These are phyloP conservation scores for Melieria picta DNA, from an alignment of 2,888 invertebrate species.

Conservation along the genomic window DNA sequence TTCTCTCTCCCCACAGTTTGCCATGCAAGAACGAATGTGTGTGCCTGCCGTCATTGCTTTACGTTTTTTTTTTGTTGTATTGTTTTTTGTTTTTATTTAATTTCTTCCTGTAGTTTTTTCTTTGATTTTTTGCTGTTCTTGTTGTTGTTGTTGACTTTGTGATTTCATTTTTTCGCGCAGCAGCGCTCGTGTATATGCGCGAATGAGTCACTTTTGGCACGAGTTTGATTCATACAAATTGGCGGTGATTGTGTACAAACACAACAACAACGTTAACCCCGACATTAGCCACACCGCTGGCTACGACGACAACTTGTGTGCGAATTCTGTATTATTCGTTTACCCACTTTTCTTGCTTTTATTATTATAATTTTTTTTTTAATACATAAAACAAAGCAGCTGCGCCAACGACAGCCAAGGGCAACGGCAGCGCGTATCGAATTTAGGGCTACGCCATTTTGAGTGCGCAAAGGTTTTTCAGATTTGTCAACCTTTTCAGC, in stretches of 20 bases:
- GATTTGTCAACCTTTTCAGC: too few relatives aligned
- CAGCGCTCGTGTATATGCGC: slow-evolving; percentile 15
- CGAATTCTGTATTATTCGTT: not conserved
- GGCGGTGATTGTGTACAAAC: slow-evolving; percentile 48
- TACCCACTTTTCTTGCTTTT: not conserved
- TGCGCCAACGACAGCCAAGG: too few relatives aligned
- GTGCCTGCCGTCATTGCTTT: slow-evolving; percentile 25
- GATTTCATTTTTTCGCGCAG: slow-evolving; percentile 35
- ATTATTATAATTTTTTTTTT: not conserved
- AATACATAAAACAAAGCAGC: not conserved
- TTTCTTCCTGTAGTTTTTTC: slow-evolving; percentile 33
- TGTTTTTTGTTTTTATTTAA: not conserved
- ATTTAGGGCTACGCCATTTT: too few relatives aligned
- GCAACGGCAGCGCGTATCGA: too few relatives aligned
- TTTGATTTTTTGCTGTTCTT: slow-evolving; percentile 1
- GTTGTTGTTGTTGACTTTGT: slow-evolving; percentile 14
- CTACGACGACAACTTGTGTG: not conserved
- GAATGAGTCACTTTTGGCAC: slow-evolving; percentile 44
- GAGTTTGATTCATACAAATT: slow-evolving; percentile 54
- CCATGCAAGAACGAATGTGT: not conserved
- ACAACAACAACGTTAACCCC: slow-evolving; percentile 13
- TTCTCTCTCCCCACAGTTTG: not conserved
- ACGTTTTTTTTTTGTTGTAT: slow-evolving; percentile 6
- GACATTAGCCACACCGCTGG: not conserved
- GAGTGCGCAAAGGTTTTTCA: too few relatives aligned